phyloP scores from a whole-genome alignment of 2,797 vertebrate genomes.

The Lacerta agilis region DNA sequence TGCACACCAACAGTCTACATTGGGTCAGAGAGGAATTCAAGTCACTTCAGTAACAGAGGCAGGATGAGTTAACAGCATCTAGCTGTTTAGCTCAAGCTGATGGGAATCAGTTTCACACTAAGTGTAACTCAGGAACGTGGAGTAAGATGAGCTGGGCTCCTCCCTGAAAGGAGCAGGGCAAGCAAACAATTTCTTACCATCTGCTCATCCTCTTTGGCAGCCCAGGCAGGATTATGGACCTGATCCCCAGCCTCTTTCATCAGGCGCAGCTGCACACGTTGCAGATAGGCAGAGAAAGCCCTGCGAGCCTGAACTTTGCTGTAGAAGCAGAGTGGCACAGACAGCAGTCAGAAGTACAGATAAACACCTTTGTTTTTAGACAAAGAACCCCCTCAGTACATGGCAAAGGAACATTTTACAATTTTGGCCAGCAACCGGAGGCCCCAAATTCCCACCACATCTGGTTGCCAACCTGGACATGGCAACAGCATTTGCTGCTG shows the following conservation, averaged over 20 bases:
- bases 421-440: not conserved
- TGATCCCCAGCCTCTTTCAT: constrained; percentile 82
- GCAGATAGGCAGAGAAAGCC: constrained; percentile 94
- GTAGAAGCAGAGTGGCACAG: constrained; percentile 54
- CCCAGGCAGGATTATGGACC: constrained; percentile 79
- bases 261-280: constrained; percentile 90
- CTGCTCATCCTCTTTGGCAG: constrained; percentile 90
- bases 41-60: not conserved
- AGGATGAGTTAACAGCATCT: not conserved
- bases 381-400: not conserved
- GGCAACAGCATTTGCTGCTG: not conserved
- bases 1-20: constrained; percentile 19
- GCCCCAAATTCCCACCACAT: not conserved
- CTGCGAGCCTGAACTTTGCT: constrained; percentile 95
- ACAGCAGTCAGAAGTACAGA: constrained; percentile 5
- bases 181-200: constrained; percentile 83
- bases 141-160: constrained; percentile 33
- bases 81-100: constrained; percentile 12
- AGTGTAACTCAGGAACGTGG: constrained; percentile 15
- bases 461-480: not conserved
- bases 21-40: not conserved
- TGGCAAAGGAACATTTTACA: not conserved
- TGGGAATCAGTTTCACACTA: constrained; percentile 29
- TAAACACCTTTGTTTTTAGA: constrained; percentile 7
- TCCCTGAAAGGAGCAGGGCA: not conserved